Conservation (phyloP, 2,113 vertebrate genomes). For the Pseudopodoces humilis region DNA sequence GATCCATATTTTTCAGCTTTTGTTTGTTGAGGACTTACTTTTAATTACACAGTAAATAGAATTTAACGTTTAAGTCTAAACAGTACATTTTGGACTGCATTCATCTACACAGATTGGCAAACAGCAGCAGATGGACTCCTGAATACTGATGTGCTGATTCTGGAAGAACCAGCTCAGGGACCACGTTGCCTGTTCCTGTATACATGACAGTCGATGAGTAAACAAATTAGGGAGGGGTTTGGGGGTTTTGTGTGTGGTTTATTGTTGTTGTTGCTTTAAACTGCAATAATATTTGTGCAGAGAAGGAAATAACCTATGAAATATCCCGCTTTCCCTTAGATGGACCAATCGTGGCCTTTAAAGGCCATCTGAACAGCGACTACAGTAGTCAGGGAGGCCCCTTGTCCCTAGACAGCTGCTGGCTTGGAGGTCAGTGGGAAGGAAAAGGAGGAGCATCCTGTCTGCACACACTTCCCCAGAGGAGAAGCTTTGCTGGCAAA, state of each 20-base stretch:
- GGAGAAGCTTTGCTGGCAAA: conserved; percentile 11
- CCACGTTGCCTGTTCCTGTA: neutral
- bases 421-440: conserved; percentile 38
- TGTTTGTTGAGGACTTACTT: conserved; percentile 59
- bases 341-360: too few species aligned
- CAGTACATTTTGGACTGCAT: conserved; percentile 30
- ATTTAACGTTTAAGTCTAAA: conserved; percentile 35
- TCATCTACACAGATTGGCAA: conserved; percentile 59
- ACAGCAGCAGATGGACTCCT: conserved; percentile 25
- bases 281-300: neutral
- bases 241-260: neutral
- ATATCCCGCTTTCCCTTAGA: neutral
- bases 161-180: neutral
- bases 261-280: neutral
- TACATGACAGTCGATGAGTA: neutral
- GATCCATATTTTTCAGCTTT: conserved; percentile 26
- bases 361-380: neutral
- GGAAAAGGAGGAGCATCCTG: conserved; percentile 77
- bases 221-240: neutral
- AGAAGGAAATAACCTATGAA: neutral
- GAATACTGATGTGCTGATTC: conserved; percentile 35
- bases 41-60: conserved; percentile 60
- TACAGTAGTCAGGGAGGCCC: neutral
- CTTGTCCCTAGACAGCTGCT: conserved; percentile 16
- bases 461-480: conserved; percentile 43